Percentiles rank a stretch among this genome's conserved stretches.
phyloP scores from a whole-genome alignment of 2,797 vertebrate species.

The Neostethus bicornis region DNA sequence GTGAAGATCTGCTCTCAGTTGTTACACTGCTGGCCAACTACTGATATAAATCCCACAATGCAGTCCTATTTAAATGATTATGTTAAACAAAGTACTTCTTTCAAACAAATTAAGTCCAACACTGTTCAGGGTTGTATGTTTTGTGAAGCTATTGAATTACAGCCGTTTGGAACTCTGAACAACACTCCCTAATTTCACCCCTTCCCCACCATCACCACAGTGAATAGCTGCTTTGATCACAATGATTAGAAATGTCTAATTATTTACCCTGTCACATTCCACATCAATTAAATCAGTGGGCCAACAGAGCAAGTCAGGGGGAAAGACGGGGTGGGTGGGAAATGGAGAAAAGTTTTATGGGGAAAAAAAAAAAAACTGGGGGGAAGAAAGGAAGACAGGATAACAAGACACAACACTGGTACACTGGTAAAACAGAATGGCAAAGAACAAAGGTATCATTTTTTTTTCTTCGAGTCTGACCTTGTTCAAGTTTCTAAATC shows the following conservation, averaged over 20 bases:
- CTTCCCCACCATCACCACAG: conserved; percentile 31
- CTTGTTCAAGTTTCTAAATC: too few species aligned
- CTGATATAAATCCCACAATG: not conserved
- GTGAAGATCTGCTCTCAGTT: not conserved
- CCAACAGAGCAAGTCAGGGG: conserved; percentile 21
- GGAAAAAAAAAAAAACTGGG: too few species aligned
- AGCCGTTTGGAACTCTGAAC: conserved; percentile 20
- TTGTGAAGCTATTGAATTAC: conserved; percentile 21
- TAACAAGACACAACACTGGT: not conserved
- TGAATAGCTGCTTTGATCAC: conserved; percentile 71
- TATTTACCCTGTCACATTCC: conserved; percentile 77
- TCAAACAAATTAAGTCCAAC: conserved; percentile 11
- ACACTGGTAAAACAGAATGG: too few species aligned
- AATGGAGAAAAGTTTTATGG: not conserved
- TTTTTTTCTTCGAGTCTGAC: too few species aligned
- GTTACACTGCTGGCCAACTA: not conserved
- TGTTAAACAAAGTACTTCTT: not conserved
- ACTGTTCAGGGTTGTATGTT: conserved; percentile 26
- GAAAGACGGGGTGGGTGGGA: not conserved
- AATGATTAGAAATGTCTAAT: conserved; percentile 72
- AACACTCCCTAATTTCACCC: conserved; percentile 11
- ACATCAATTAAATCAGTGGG: conserved; percentile 61
- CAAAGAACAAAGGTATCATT: too few species aligned
- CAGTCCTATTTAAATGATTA: conserved; percentile 14
- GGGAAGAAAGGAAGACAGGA: not conserved